phyloP scores from a whole-genome alignment of 2,888 invertebrate genomes.

The Thelaira solivaga region DNA sequence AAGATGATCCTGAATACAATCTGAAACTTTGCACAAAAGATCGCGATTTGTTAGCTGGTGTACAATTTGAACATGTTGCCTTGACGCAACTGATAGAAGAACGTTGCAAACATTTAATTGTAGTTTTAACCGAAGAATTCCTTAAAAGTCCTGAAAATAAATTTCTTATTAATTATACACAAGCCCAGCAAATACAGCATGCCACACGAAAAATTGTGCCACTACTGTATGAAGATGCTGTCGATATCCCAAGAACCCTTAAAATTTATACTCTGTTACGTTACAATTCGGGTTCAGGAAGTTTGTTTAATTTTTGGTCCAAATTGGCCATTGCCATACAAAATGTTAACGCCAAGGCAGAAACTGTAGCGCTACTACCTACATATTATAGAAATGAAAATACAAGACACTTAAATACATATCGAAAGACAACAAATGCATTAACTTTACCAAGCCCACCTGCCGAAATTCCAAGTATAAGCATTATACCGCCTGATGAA shows the following conservation, averaged over 20 bases:
- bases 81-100: constrained; percentile 85
- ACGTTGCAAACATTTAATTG: constrained; percentile 87
- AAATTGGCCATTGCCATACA: constrained; percentile 80
- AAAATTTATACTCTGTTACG: constrained; percentile 83
- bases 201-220: constrained; percentile 83
- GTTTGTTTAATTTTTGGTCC: constrained; percentile 84
- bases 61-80: constrained; percentile 84
- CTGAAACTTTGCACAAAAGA: constrained; percentile 87
- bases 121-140: constrained; percentile 88
- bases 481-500: constrained; percentile 53
- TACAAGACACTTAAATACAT: neutral
- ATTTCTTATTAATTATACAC: constrained; percentile 88
- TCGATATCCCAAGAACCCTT: constrained; percentile 81
- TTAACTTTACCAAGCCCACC: constrained; percentile 34
- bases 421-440: neutral
- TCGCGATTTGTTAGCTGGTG: constrained; percentile 84
- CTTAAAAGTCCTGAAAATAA: constrained; percentile 85
- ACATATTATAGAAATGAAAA: constrained; percentile 4
- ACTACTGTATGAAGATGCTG: constrained; percentile 82
- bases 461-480: constrained; percentile 62
- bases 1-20: constrained; percentile 78
- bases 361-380: constrained; percentile 44
- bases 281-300: constrained; percentile 78
- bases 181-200: constrained; percentile 85
- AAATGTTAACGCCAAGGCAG: constrained; percentile 62